These are phyloP conservation scores for Tenebrio molitor DNA, from an alignment of 1,140 invertebrate genomes.

Conservation along the genomic window DNA sequence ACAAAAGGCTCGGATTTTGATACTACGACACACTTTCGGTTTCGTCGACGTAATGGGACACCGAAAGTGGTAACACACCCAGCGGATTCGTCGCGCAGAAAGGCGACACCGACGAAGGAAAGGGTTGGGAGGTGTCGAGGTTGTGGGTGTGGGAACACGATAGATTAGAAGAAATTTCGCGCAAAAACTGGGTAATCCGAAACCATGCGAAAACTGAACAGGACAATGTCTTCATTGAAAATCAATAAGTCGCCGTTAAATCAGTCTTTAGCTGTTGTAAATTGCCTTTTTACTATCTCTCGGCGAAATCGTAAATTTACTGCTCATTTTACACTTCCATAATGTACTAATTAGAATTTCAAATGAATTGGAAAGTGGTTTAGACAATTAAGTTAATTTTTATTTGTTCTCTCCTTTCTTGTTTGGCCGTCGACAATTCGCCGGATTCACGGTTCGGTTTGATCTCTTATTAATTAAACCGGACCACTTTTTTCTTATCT, in stretches of 20 bases:
- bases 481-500: background rate
- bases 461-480: constrained; percentile 2
- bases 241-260: background rate
- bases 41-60: constrained; percentile 19
- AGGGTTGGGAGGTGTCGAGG: background rate
- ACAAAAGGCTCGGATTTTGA: constrained; percentile 18
- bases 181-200: background rate
- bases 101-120: background rate
- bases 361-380: constrained; percentile 22
- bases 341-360: constrained; percentile 26
- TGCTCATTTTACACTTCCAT: constrained; percentile 31
- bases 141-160: background rate
- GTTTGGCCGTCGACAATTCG: background rate
- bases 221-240: background rate
- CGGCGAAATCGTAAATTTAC: constrained; percentile 27
- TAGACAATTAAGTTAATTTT: constrained; percentile 20
- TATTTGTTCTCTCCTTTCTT: constrained; percentile 18
- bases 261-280: constrained; percentile 7
- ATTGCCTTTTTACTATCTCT: background rate
- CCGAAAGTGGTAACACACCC: background rate
- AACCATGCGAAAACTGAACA: background rate
- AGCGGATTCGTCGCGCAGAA: constrained; percentile 5
- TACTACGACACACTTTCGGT: constrained; percentile 37
- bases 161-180: background rate
- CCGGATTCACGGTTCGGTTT: constrained; percentile 2